Conservation (phyloP, 1,140 invertebrate genomes). For the Berghia stephanieae region DNA sequence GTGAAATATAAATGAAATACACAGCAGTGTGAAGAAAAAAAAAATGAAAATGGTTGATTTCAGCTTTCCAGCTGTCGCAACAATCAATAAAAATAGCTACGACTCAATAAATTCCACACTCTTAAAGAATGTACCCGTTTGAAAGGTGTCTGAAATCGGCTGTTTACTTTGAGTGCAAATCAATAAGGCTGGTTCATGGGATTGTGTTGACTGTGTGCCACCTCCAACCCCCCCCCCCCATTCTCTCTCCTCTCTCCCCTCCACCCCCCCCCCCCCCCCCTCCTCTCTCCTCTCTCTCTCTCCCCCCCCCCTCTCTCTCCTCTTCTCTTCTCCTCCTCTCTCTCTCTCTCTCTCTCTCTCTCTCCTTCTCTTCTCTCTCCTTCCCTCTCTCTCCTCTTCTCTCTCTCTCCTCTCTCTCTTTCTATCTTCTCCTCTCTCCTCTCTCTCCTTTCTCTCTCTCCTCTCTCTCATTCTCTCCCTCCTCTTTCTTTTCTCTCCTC, state of each 20-base stretch:
- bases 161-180: no score
- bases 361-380: not conserved
- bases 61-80: no score
- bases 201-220: no score
- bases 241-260: not conserved
- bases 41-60: no score
- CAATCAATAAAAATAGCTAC: no score
- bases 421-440: constrained; percentile 10
- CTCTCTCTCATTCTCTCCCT: not conserved
- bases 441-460: constrained; percentile 3
- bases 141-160: no score
- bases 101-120: no score
- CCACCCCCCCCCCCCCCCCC: not conserved
- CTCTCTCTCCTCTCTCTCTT: not conserved
- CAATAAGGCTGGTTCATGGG: no score
- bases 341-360: not conserved
- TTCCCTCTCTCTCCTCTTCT: not conserved
- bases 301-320: not conserved
- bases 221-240: not conserved
- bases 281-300: not conserved
- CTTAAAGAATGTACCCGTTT: no score
- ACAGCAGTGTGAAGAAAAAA: no score
- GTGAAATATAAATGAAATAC: no score
- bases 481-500: constrained; percentile 12
- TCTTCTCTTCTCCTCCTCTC: not conserved